Percentiles rank a stretch among this genome's conserved stretches.
Evolutionary conservation across 2,113 vertebrate genomes (phyloP).

Genomic region (Neoarius graeffei): DNA sequence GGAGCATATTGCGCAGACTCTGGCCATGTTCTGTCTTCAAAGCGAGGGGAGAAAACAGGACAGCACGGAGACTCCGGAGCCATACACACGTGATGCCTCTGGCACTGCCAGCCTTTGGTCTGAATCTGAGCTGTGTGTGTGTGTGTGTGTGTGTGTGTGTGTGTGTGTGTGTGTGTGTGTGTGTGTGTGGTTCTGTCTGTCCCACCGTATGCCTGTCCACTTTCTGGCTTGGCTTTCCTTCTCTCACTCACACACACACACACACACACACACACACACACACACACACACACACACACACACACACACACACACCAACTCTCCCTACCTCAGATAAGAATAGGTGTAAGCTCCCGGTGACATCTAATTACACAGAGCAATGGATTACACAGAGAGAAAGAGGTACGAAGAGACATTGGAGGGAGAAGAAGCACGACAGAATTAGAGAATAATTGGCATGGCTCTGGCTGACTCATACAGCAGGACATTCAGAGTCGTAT

Average conservation of each 20-base stretch:
- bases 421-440: constrained; percentile 23
- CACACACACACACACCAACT: not conserved
- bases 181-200: constrained; percentile 5
- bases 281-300: constrained; percentile 5
- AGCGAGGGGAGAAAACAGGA: constrained; percentile 44
- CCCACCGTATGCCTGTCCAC: constrained; percentile 17
- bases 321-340: constrained; percentile 32
- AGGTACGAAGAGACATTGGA: constrained; percentile 28
- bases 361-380: constrained; percentile 47
- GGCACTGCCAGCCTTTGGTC: constrained; percentile 28
- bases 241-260: not conserved
- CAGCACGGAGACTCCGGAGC: constrained; percentile 32
- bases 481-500: constrained; percentile 13
- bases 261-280: constrained; percentile 7
- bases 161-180: not conserved
- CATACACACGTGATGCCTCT: constrained; percentile 42
- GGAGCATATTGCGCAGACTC: constrained; percentile 52
- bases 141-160: constrained; percentile 20
- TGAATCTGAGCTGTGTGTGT: not conserved
- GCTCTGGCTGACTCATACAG: constrained; percentile 33
- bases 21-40: constrained; percentile 47
- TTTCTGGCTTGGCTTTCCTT: constrained; percentile 5
- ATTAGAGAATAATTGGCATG: constrained; percentile 27
- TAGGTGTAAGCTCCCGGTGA: constrained; percentile 39
- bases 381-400: constrained; percentile 35